Conservation (phyloP, 1,140 invertebrate genomes). For the Gonatopus flavifemur region DNA sequence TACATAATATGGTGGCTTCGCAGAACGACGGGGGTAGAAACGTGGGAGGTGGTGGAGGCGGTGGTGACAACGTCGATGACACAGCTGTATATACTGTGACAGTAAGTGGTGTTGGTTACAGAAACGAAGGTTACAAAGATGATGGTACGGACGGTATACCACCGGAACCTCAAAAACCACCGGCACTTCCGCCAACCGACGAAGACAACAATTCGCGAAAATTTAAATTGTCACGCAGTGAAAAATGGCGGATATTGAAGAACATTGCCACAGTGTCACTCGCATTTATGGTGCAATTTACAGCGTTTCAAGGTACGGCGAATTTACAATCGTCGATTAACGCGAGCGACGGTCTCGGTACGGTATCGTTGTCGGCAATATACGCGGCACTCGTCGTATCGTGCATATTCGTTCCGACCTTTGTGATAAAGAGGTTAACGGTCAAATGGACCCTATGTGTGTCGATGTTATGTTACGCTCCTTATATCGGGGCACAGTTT, state of each 20-base stretch:
- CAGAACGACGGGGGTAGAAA: slow-evolving; percentile 53
- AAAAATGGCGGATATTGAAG: slow-evolving; percentile 86
- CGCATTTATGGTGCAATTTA: slow-evolving; percentile 92
- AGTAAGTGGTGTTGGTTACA: slow-evolving; percentile 64
- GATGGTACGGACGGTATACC: slow-evolving; percentile 60
- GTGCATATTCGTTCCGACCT: slow-evolving; percentile 90
- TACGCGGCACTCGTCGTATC: slow-evolving; percentile 88
- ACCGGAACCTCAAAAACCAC: slow-evolving; percentile 60
- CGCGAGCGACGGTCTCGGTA: slow-evolving; percentile 79
- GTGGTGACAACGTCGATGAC: slow-evolving; percentile 27
- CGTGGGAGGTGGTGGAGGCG: slow-evolving; percentile 30
- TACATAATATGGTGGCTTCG: slow-evolving; percentile 49
- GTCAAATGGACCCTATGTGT: slow-evolving; percentile 94
- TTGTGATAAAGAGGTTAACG: slow-evolving; percentile 84
- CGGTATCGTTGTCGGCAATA: slow-evolving; percentile 80
- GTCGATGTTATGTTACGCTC: slow-evolving; percentile 88
- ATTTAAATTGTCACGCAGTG: slow-evolving; percentile 73
- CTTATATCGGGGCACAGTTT: slow-evolving; percentile 93
- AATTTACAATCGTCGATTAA: slow-evolving; percentile 89
- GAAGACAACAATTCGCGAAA: slow-evolving; percentile 70
- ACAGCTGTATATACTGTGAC: slow-evolving; percentile 58
- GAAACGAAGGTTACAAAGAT: slow-evolving; percentile 69
- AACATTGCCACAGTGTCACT: slow-evolving; percentile 83
- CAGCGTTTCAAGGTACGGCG: slow-evolving; percentile 86
- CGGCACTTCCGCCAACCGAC: slow-evolving; percentile 62